Conservation (phyloP, 2,113 vertebrate genomes). For the Narcine bancroftii region DNA sequence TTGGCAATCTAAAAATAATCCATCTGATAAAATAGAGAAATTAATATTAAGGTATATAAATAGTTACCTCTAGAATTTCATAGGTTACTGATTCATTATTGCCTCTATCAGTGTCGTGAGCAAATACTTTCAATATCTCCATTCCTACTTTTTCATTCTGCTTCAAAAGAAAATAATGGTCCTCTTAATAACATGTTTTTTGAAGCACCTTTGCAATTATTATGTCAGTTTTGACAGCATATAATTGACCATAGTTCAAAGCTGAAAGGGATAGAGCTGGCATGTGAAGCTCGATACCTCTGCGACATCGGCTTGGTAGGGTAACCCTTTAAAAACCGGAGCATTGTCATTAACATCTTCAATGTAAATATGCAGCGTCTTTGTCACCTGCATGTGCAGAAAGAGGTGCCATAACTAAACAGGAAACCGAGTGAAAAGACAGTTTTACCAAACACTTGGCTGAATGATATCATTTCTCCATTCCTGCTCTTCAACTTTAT, state of each 20-base stretch:
- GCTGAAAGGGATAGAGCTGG: not conserved
- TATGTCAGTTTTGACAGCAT: conserved; percentile 20
- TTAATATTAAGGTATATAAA: not conserved
- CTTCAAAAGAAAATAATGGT: conserved; percentile 25
- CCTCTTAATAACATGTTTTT: not conserved
- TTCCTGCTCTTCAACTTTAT: not conserved
- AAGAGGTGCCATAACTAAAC: not conserved
- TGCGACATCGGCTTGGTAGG: conserved; percentile 3
- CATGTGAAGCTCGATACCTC: conserved; percentile 26
- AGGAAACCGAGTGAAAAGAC: not conserved
- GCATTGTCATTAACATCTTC: conserved; percentile 34
- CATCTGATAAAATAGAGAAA: not conserved
- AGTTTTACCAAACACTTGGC: not conserved
- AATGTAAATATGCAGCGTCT: conserved; percentile 16
- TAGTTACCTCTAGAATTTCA: conserved; percentile 20
- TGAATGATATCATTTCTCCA: not conserved
- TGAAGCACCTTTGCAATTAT: conserved; percentile 10
- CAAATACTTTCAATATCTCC: conserved; percentile 23
- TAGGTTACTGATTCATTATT: conserved; percentile 23
- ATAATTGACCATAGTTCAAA: not conserved
- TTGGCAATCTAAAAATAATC: not conserved
- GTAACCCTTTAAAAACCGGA: conserved; percentile 30
- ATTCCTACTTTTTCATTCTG: conserved; percentile 28
- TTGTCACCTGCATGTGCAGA: not conserved
- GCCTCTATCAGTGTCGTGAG: conserved; percentile 17